Conservation (phyloP, 2,888 invertebrate genomes). For the Nudaria mundana region DNA sequence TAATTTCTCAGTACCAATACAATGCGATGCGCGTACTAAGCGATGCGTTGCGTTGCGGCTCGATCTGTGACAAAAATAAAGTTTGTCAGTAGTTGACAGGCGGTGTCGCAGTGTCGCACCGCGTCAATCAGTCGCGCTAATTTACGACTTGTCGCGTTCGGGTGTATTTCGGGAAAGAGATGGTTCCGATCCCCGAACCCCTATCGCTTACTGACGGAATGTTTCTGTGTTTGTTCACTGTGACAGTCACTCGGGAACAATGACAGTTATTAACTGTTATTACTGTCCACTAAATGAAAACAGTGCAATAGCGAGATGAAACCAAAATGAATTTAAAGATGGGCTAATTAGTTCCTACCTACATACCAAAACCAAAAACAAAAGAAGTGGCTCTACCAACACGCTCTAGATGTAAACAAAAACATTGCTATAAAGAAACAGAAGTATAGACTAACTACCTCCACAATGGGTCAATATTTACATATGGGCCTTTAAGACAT, state of each 20-base stretch:
- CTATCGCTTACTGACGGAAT: slow-evolving; percentile 25
- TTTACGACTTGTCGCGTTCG: slow-evolving; percentile 43
- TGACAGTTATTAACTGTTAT: slow-evolving; percentile 18
- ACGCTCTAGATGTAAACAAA: too few relatives aligned
- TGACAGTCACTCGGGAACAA: too few relatives aligned
- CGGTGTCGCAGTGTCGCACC: slow-evolving; percentile 42
- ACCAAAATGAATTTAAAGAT: too few relatives aligned
- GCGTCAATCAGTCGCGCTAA: slow-evolving; percentile 56
- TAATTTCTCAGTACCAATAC: too few relatives aligned
- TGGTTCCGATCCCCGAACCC: slow-evolving; percentile 21
- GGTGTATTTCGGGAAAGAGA: slow-evolving; percentile 30
- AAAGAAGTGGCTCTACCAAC: too few relatives aligned
- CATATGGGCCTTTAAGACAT: too few relatives aligned
- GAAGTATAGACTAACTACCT: too few relatives aligned
- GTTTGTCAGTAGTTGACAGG: slow-evolving; percentile 41
- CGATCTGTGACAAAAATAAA: slow-evolving; percentile 37
- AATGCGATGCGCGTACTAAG: slow-evolving; percentile 13
- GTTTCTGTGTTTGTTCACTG: slow-evolving; percentile 17
- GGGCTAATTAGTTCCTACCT: too few relatives aligned
- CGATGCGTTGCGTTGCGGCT: slow-evolving; percentile 24
- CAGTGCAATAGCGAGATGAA: neutral
- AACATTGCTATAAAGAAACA: too few relatives aligned
- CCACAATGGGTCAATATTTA: too few relatives aligned
- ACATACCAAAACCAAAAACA: too few relatives aligned
- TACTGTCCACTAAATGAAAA: neutral